Base-by-base conservation (phyloP, 1,140 invertebrate species). In the Drosophila ficusphila region DNA sequence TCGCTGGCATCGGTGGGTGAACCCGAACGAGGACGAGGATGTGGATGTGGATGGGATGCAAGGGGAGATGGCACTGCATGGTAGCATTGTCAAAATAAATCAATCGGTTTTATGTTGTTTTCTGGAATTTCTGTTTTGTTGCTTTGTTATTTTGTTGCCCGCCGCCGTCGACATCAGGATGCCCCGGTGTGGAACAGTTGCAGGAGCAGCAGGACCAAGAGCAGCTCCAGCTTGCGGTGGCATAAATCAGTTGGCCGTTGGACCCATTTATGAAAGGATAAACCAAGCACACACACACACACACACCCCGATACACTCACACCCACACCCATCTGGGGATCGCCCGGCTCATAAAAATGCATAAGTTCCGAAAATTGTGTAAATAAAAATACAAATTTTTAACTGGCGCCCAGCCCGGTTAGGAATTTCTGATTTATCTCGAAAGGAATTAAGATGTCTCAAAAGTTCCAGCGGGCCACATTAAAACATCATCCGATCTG, bases 81-180 rank as follows among this genome's bases (percentile, higher is more conserved):
- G 79, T 70, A 73, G 85, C 68, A 89, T 89, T 89, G 85, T 89
- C 85, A 89, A 89, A 89, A 89, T 89, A 89, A 89, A 89, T 89
- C 85, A 89, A 89, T 89, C 86, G 85, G 85, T 79, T 89, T 89
- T 89, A 89, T 90, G 88, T 79, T 89, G 81, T 68, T 86, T 62
- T 86, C 76, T 86, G 86, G 83, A 89, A 89, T 89, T 85, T 89
- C 81, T 79, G 78, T 89, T 67, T 79, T 89, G 83, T 64, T 72
- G 62, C 81, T 88, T 88, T 86, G 78, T 68, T 79, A 79, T 74
- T 89, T 82, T 82, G 68, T 77, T 75, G 51, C 61, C 39, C 60
- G 21, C 62, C 56, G 56, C 47, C 67, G 51, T 57, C 61, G 62
- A 52, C 53, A 57, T 88, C 58, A 79, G 79, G 65, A 73, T 64